A percentile compares a stretch with the other conserved stretches of the same genome.
phyloP scores from a whole-genome alignment of 2,797 vertebrate genomes.

The Gymnocypris eckloni region DNA sequence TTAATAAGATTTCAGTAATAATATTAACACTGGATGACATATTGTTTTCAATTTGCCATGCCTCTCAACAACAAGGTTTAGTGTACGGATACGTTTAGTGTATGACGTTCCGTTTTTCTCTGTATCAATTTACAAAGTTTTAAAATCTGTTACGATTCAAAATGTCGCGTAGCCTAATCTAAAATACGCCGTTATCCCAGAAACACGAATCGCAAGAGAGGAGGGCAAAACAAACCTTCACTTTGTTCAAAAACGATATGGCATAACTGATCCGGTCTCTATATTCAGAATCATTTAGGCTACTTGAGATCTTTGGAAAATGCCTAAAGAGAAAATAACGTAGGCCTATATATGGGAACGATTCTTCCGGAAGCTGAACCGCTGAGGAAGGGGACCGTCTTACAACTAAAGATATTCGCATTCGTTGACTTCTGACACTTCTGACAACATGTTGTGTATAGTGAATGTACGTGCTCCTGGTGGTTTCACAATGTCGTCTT shows the following conservation, averaged over 20 bases:
- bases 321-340: not conserved
- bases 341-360: not conserved
- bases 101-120: not conserved
- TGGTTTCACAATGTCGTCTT: conserved; percentile 36
- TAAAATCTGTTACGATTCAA: not conserved
- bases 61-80: not conserved
- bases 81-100: not conserved
- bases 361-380: not conserved
- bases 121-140: not conserved
- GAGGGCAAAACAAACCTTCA: not conserved
- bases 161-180: not conserved
- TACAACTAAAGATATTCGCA: conserved; percentile 22
- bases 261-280: not conserved
- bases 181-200: not conserved
- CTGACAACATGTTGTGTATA: conserved; percentile 34
- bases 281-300: not conserved
- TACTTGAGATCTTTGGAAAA: not conserved
- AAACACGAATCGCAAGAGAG: not conserved
- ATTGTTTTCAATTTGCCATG: not conserved
- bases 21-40: not conserved
- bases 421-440: conserved; percentile 39
- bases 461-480: conserved; percentile 34
- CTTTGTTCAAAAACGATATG: not conserved
- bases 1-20: no score
- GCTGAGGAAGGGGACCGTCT: not conserved